Conservation (phyloP, 1,140 invertebrate species). For the Theocolax elegans region DNA sequence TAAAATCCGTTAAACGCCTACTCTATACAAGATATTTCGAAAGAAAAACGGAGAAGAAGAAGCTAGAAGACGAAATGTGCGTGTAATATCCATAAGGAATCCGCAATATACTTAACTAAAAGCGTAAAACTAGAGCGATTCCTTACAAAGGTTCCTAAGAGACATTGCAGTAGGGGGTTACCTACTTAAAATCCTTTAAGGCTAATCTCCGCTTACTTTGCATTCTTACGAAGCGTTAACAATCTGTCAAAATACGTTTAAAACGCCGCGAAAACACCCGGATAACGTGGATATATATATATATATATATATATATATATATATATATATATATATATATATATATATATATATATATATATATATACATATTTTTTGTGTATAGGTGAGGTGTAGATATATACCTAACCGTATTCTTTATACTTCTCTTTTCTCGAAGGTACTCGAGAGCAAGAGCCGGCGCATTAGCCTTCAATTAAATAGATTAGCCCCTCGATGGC, state of each 20-base stretch:
- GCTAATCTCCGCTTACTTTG: constrained; percentile 10
- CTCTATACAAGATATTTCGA: too few species aligned
- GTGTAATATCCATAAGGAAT: too few species aligned
- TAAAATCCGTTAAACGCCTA: too few species aligned
- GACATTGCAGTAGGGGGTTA: too few species aligned
- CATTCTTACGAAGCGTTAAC: constrained; percentile 1
- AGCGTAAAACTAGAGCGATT: constrained; percentile 14
- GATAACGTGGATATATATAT: background rate
- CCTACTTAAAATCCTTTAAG: background rate
- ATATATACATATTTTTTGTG: too few species aligned
- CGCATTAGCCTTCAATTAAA: constrained; percentile 32
- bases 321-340: background rate
- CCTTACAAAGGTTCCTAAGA: constrained; percentile 1
- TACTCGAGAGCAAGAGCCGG: background rate
- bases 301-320: background rate
- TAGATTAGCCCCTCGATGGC: constrained; percentile 15
- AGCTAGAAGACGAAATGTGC: too few species aligned
- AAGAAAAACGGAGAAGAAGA: too few species aligned
- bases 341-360: too few species aligned
- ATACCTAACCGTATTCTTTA: too few species aligned
- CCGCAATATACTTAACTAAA: too few species aligned
- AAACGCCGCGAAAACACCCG: background rate
- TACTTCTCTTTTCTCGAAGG: background rate
- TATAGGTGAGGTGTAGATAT: too few species aligned
- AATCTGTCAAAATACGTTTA: constrained; percentile 17